Conservation (phyloP, 2,888 invertebrate species). For the Phragmatobia fuliginosa region DNA sequence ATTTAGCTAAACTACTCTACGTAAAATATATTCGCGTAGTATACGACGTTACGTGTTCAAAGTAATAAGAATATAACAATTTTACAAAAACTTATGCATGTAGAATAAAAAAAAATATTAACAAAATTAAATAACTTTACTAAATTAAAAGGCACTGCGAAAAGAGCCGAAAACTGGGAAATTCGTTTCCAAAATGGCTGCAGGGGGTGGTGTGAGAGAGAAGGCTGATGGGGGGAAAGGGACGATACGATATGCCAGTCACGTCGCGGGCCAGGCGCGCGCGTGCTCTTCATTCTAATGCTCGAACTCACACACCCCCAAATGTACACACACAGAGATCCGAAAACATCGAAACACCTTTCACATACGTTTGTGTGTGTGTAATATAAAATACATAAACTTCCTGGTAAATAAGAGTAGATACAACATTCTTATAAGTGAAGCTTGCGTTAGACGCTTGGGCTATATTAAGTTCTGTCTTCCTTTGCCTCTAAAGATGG, state of each 20-base stretch:
- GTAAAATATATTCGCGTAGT: background rate
- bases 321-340: constrained; percentile 63
- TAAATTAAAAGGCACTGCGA: constrained; percentile 80
- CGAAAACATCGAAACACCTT: constrained; percentile 70
- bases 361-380: constrained; percentile 50
- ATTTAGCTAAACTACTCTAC: background rate
- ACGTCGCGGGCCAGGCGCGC: constrained; percentile 84
- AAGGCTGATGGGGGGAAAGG: constrained; percentile 79
- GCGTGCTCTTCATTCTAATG: constrained; percentile 85
- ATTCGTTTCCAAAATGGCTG: constrained; percentile 83
- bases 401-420: constrained; percentile 84
- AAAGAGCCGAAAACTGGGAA: constrained; percentile 83
- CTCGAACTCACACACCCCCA: constrained; percentile 75
- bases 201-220: constrained; percentile 79
- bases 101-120: constrained; percentile 51
- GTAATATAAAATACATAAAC: constrained; percentile 69
- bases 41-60: background rate
- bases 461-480: constrained; percentile 84
- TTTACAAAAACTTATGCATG: constrained; percentile 48
- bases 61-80: constrained; percentile 42
- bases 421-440: constrained; percentile 78
- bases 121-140: constrained; percentile 76
- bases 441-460: constrained; percentile 71
- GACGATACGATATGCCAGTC: constrained; percentile 85
- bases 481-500: constrained; percentile 65